Base-by-base conservation (phyloP, 2,888 invertebrate genomes). In the Candidula unifasciata region DNA sequence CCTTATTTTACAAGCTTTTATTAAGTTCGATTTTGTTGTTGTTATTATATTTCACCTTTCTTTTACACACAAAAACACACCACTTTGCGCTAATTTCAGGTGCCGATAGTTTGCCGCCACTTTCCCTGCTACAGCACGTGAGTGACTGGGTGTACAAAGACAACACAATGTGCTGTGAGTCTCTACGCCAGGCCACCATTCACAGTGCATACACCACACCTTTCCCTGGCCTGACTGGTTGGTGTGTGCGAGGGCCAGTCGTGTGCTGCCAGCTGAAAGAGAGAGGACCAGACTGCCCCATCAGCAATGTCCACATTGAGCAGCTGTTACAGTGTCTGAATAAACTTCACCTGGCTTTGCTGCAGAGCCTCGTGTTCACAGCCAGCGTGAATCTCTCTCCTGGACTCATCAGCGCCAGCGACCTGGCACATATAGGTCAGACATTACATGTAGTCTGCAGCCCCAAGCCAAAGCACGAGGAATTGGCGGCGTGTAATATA, bases 401-500 rank as follows among this genome's bases (percentile, higher is more conserved):
- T 37, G 85, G 87, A n/a, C 80, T 87, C 16, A 74, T 88, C 52
- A 86, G 85, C 10, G 82, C 86, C 3, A 84, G 85, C 6, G 88
- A 86, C 33, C 80, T 87, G 64, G 80, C 80, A 27, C 80, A 79
- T 44, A 80, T 85, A 44, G 60, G 76, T 5, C 79, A 82, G 54
- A 85, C 78, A 30, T 44, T 84, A 30, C 69, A 78, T 18, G 83
- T 79, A 3, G 83, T 83, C 24, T 69, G 44, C 60, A 66, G 71
- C 2, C 78, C 84, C 33, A 66, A 69, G 16, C 66, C 80, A 24
- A 79, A 66, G 33, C 68, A 79, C 24, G 79, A 73, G 1, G 87
- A 88, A 37, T 88, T 90, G 24, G 87, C 88, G 37, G 95, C 95
- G 89, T 89, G 92, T 0, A 95, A 96, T 93, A 94, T 95, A 78